These are phyloP conservation scores for Pongo pygmaeus DNA, from an alignment of 2,113 vertebrate species.

Conservation along the genomic window DNA sequence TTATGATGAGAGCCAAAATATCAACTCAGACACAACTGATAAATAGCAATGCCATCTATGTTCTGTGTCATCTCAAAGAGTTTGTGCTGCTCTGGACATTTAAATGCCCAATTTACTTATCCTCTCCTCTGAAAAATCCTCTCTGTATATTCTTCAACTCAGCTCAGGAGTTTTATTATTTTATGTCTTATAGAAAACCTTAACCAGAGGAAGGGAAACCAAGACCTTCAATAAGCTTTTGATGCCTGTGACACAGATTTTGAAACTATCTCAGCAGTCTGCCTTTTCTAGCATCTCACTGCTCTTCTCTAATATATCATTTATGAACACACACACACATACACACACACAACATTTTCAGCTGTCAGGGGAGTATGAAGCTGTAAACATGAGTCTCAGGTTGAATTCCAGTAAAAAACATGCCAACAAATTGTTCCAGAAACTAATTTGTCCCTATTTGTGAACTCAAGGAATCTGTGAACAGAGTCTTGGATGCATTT, in stretches of 20 bases:
- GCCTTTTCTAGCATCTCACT: background rate
- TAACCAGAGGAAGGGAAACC: background rate
- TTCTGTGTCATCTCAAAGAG: background rate
- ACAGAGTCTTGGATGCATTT: background rate
- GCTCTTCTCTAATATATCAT: background rate
- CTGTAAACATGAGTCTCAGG: background rate
- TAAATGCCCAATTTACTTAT: background rate
- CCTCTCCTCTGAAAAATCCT: background rate
- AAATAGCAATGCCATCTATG: background rate
- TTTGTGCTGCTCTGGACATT: background rate
- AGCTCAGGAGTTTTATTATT: background rate
- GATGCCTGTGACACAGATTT: background rate
- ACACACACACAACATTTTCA: background rate
- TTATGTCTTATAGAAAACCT: background rate
- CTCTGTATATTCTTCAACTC: background rate
- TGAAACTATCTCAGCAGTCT: background rate
- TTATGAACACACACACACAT: background rate
- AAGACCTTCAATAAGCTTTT: background rate
- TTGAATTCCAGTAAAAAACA: constrained; percentile 50
- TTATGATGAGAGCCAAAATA: background rate
- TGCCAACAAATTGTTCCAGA: constrained; percentile 7
- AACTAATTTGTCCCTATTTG: constrained; percentile 28
- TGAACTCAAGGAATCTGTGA: background rate
- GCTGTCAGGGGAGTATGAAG: background rate
- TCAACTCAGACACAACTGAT: background rate